phyloP scores from a whole-genome alignment of 2,888 invertebrate species.

The Brachyptera risi region DNA sequence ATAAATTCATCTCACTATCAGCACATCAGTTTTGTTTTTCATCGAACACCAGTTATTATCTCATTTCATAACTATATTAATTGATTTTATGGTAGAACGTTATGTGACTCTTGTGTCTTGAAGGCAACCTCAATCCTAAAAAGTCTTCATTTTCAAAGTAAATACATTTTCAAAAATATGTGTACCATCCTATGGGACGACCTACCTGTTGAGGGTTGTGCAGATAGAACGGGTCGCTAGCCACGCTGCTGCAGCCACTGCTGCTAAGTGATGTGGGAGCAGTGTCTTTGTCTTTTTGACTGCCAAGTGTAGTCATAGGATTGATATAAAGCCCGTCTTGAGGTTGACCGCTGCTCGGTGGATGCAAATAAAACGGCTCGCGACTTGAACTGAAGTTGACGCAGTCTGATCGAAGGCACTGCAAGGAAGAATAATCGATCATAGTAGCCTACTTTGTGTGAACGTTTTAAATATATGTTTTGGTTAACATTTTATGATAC shows the following conservation, averaged over 20 bases:
- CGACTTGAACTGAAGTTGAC: constrained; percentile 44
- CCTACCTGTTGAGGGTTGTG: constrained; percentile 69
- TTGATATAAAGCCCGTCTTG: constrained; percentile 81
- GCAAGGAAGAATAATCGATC: constrained; percentile 30
- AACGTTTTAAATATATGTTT: too few relatives aligned
- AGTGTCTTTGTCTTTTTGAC: constrained; percentile 35
- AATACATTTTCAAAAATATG: too few relatives aligned
- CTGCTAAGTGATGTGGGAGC: constrained; percentile 37
- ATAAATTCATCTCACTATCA: too few relatives aligned
- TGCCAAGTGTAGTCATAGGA: constrained; percentile 60
- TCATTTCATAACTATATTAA: too few relatives aligned
- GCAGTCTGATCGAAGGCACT: constrained; percentile 55
- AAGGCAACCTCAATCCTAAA: too few relatives aligned
- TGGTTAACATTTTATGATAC: too few relatives aligned
- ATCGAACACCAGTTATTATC: too few relatives aligned
- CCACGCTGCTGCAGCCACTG: constrained; percentile 46
- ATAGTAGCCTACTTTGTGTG: background rate
- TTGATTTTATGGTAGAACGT: too few relatives aligned
- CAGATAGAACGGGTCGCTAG: constrained; percentile 74
- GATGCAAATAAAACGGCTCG: constrained; percentile 74
- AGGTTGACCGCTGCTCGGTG: constrained; percentile 47
- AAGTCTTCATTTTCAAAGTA: too few relatives aligned
- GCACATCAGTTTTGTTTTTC: too few relatives aligned
- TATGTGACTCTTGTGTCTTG: too few relatives aligned
- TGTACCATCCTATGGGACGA: too few relatives aligned